Conservation (phyloP, 2,797 vertebrate genomes). For the Diplodus puntazzo region DNA sequence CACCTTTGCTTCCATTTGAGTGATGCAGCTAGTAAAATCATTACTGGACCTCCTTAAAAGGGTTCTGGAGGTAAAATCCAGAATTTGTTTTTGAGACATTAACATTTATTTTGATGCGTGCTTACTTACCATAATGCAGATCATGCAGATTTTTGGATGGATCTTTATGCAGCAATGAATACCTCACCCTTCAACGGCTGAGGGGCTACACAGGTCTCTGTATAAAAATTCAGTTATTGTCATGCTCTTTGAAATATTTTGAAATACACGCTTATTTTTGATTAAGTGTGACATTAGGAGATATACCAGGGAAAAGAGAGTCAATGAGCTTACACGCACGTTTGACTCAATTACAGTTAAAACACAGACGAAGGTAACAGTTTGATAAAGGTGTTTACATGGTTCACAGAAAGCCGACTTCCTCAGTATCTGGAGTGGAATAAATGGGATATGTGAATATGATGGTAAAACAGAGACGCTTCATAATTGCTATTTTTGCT, state of each 20-base stretch:
- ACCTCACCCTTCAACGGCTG: slow-evolving; percentile 1
- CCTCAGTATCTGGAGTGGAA: background rate
- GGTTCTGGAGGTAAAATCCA: background rate
- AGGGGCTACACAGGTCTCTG: background rate
- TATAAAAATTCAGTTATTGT: background rate
- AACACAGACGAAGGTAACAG: background rate
- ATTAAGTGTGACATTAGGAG: background rate
- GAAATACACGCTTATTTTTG: background rate
- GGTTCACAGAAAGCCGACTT: slow-evolving; percentile 1
- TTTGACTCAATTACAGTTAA: background rate
- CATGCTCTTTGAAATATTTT: background rate
- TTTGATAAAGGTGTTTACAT: slow-evolving; percentile 3
- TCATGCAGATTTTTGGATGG: background rate
- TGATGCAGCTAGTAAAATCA: background rate
- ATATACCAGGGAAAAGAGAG: background rate
- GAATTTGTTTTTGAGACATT: background rate
- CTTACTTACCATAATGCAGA: slow-evolving; percentile 1
- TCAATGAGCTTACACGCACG: background rate
- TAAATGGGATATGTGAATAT: slow-evolving; percentile 3
- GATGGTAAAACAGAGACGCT: background rate
- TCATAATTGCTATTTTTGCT: background rate
- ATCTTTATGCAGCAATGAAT: slow-evolving; percentile 9
- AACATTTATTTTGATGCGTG: background rate
- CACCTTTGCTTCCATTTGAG: background rate
- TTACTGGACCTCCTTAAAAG: background rate